A percentile compares a stretch with the other conserved stretches of the same genome.
Evolutionary conservation across 2,888 invertebrate species (phyloP).

Genomic region (Herminia tarsipennalis): DNA sequence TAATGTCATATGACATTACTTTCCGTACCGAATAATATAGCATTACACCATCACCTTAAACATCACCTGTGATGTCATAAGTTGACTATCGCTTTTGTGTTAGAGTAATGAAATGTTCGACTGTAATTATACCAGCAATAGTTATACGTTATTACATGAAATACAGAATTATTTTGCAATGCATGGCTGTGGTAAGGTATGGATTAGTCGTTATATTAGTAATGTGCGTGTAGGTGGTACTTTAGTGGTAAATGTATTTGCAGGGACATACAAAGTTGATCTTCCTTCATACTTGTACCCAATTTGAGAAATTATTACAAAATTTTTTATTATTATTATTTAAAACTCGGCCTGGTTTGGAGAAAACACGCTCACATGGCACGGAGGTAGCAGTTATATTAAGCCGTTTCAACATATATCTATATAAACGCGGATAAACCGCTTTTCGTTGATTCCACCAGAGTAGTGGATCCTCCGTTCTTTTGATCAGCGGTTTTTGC

Average conservation of each 20-base stretch:
- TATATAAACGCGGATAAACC: background rate
- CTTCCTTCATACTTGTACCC: background rate
- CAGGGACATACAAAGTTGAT: background rate
- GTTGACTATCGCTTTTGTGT: background rate
- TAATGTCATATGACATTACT: background rate
- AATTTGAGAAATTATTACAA: background rate
- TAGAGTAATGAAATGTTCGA: background rate
- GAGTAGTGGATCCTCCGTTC: background rate
- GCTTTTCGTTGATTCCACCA: background rate
- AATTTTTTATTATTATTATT: background rate
- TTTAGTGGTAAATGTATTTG: background rate
- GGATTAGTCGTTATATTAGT: background rate
- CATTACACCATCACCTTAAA: background rate
- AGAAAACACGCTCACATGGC: background rate
- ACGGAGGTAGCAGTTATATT: constrained; percentile 1
- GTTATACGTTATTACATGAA: too few relatives aligned
- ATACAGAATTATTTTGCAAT: too few relatives aligned
- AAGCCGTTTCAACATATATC: constrained; percentile 1
- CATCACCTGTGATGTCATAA: background rate
- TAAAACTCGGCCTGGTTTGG: background rate
- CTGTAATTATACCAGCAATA: background rate
- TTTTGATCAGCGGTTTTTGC: background rate
- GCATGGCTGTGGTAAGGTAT: too few relatives aligned
- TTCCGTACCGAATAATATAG: background rate
- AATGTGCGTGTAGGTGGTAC: background rate